A percentile compares a stretch with the other conserved stretches of the same genome.
phyloP scores from a whole-genome alignment of 2,888 invertebrate genomes.

The Xestia xanthographa region DNA sequence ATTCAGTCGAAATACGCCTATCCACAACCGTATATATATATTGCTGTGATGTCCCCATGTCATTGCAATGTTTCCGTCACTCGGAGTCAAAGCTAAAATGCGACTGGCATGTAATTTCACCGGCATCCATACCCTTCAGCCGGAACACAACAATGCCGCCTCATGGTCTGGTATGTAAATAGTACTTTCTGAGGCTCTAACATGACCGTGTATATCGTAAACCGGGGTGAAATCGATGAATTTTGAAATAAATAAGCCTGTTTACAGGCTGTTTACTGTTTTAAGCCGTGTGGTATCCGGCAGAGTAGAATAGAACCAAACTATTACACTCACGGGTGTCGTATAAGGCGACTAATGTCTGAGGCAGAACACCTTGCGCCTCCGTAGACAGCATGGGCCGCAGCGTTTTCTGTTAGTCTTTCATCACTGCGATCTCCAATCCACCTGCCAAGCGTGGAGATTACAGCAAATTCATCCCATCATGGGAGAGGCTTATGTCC shows the following conservation, averaged over 20 bases:
- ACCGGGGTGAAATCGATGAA: background rate
- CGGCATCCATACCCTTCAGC: background rate
- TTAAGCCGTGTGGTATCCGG: no score
- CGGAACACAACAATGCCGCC: background rate
- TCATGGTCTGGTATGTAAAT: background rate
- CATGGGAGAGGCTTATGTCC: no score
- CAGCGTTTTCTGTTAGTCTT: no score
- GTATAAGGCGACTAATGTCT: no score
- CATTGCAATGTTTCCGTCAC: constrained; percentile 7
- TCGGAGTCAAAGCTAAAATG: constrained; percentile 30
- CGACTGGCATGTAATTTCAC: constrained; percentile 22
- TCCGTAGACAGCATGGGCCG: no score
- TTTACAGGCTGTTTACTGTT: no score
- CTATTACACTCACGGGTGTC: no score
- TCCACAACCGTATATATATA: background rate
- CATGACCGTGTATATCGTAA: background rate
- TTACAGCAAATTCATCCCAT: no score
- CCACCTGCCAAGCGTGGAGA: no score
- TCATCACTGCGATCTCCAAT: no score
- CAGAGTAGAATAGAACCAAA: no score
- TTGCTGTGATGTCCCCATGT: background rate
- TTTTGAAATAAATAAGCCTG: background rate
- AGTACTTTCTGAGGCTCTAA: background rate
- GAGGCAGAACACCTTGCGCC: no score
- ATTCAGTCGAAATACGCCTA: background rate